Base-by-base conservation (phyloP, 2,797 vertebrate genomes). In the Alcedo atthis region DNA sequence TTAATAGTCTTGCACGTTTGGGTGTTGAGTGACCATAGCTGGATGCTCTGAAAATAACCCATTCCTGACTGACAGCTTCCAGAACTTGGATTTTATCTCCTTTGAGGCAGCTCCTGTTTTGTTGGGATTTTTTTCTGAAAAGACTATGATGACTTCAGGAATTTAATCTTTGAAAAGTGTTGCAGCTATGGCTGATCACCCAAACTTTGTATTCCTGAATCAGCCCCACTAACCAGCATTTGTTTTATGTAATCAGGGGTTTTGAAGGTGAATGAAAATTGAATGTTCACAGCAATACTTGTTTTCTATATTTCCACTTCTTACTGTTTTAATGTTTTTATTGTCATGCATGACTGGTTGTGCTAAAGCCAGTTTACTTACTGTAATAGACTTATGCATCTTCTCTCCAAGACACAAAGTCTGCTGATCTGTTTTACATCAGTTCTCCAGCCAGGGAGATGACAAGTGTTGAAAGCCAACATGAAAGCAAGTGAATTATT, bases 401-500 rank as follows among this genome's bases (percentile, higher is more conserved):
- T 76, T 68, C 32, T 58, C 33, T 53, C 57, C 21, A 33, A 42
- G 86, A 55, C 43, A 71, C 22, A 7, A 58, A n/a, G 49, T 26
- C 69, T 13, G 0, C 35, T 12, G 3, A 22, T 77, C 71, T 85
- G 35, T 45, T 93, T 51, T 30, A 46, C 22, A 78, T 87, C 58
- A 45, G 42, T 59, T 85, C 73, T 70, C 71, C 68, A 85, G 75
- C 75, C 76, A 78, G 40, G 45, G 24, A 61, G 42, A 53, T 81
- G 82, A 78, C 91, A 91, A 42, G 66, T 83, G 85, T 42, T 92
- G 89, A 91, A 95, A 95, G 24, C 54, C 73, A 58, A 40, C 66
- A 85, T 89, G 73, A 92, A 87, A 92, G 91, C 48, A 49, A 28
- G 35, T 21, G 53, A 78, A 73, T 91, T 69, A 69, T 55, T 81